These are phyloP conservation scores for Lasius fuliginosus DNA, from an alignment of 2,888 invertebrate genomes.

Conservation along the genomic window DNA sequence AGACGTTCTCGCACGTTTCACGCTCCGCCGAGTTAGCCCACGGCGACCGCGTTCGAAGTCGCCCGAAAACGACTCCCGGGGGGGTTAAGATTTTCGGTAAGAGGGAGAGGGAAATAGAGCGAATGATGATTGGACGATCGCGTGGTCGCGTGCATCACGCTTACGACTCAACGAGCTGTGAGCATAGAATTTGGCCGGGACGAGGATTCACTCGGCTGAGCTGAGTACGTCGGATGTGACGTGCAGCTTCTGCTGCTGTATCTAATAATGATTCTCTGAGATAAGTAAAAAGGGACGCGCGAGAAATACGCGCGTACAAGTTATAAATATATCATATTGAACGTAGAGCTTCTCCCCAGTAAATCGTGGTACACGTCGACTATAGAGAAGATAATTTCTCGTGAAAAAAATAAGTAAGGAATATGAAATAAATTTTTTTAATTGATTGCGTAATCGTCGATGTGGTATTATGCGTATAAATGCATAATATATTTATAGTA, in stretches of 20 bases:
- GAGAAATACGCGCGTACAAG: background rate
- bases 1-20: constrained; percentile 79
- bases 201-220: constrained; percentile 3
- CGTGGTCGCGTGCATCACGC: constrained; percentile 50
- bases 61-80: constrained; percentile 41
- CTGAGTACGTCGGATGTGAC: background rate
- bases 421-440: background rate
- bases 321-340: constrained; percentile 16
- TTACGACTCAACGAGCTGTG: constrained; percentile 43
- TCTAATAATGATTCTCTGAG: background rate
- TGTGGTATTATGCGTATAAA: background rate
- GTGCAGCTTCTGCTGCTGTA: background rate
- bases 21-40: constrained; percentile 60
- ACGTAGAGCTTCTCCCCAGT: background rate
- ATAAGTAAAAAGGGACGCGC: constrained; percentile 3
- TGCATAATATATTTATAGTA: no score
- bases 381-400: background rate
- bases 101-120: constrained; percentile 39
- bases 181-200: constrained; percentile 24
- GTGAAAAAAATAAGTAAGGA: constrained; percentile 2
- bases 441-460: background rate
- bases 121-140: constrained; percentile 38
- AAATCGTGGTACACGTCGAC: background rate
- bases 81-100: constrained; percentile 15
- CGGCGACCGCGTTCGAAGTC: constrained; percentile 42